Conservation (phyloP, 2,888 invertebrate species). For the Drosophila aldrichi region DNA sequence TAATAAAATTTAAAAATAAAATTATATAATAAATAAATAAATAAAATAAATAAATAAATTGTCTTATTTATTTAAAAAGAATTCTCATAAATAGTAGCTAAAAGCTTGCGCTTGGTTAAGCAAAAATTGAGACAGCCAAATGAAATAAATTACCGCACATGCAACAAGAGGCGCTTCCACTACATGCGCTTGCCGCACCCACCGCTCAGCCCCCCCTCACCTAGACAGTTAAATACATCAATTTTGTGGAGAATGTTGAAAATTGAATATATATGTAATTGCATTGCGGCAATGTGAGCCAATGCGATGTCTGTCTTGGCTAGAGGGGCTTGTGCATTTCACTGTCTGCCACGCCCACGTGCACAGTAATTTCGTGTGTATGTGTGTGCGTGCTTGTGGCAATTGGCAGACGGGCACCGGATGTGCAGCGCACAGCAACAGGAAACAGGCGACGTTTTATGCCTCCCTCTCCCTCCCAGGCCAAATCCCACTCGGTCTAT, state of each 20-base stretch:
- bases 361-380: neutral
- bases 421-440: constrained; percentile 52
- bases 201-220: too few relatives aligned
- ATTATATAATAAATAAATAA: too few relatives aligned
- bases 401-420: constrained; percentile 6
- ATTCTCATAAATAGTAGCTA: neutral
- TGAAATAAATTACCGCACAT: constrained; percentile 25
- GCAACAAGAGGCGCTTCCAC: constrained; percentile 29
- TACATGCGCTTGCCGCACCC: neutral
- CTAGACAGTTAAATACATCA: neutral
- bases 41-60: too few relatives aligned
- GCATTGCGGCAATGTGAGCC: constrained; percentile 32
- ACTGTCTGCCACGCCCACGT: constrained; percentile 9
- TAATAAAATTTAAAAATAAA: neutral
- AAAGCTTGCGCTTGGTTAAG: neutral
- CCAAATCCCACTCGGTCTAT: constrained; percentile 1
- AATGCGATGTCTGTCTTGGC: constrained; percentile 3
- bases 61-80: neutral
- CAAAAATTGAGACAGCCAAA: neutral
- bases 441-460: constrained; percentile 33
- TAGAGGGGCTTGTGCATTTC: neutral
- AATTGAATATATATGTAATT: constrained; percentile 49
- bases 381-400: constrained; percentile 1
- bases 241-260: constrained; percentile 30
- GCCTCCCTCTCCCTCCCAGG: neutral